Evolutionary conservation across 1,140 invertebrate species (phyloP).

Genomic region (Chrysomallon squamiferum): DNA sequence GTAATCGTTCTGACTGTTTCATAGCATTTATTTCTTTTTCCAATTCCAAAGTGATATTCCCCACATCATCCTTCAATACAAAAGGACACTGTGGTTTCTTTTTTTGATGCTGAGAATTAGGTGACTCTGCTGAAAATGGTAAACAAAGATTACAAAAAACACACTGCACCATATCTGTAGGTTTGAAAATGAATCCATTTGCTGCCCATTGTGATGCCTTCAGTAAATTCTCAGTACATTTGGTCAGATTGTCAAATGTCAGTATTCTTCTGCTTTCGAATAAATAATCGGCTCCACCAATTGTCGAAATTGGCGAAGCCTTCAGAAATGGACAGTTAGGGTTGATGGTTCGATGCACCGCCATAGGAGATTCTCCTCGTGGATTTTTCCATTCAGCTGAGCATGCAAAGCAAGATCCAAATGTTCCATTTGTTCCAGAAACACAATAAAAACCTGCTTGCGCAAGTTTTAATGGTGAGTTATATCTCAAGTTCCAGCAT

Average conservation of each 20-base stretch:
- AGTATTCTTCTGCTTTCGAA: slow-evolving; percentile 23
- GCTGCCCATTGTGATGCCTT: slow-evolving; percentile 14
- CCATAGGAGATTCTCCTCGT: slow-evolving; percentile 26
- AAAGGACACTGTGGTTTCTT: slow-evolving; percentile 16
- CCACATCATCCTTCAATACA: slow-evolving; percentile 14
- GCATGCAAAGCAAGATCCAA: slow-evolving; percentile 18
- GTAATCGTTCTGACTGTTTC: background rate
- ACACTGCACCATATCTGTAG: slow-evolving; percentile 12
- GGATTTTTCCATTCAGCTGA: slow-evolving; percentile 6
- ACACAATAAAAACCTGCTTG: slow-evolving; percentile 19
- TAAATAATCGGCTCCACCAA: slow-evolving; percentile 1
- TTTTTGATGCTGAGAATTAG: slow-evolving; percentile 7
- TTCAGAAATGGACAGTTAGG: slow-evolving; percentile 20
- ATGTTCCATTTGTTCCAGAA: background rate
- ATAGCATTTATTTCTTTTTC: slow-evolving; percentile 3
- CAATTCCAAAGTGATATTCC: slow-evolving; percentile 12
- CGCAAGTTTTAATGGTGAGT: slow-evolving; percentile 21
- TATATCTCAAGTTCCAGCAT: slow-evolving; percentile 6
- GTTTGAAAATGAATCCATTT: slow-evolving; percentile 20
- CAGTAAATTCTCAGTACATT: no score
- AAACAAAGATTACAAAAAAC: slow-evolving; percentile 16
- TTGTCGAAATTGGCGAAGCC: background rate
- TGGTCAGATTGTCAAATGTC: slow-evolving; percentile 13
- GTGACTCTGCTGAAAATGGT: background rate
- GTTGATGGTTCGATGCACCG: slow-evolving; percentile 20